Evolutionary conservation across 23 tunicate genomes (phyloP), one percentile per base, ranked within the genome.

Genomic region (Ascidia mentula): DNA sequence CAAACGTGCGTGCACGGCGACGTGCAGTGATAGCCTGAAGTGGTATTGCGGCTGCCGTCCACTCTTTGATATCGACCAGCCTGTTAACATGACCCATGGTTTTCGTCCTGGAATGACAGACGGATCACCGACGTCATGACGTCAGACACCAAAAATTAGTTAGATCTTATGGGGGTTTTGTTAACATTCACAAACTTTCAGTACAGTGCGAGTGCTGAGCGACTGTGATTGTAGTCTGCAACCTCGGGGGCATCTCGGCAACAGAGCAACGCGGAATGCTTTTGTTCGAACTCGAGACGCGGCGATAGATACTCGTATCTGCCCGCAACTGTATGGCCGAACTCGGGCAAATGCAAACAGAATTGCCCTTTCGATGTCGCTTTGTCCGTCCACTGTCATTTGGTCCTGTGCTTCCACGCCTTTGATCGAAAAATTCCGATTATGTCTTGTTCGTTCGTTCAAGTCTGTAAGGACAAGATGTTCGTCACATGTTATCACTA

Each of bases 181-280:
- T n/a, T n/a, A n/a, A n/a, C n/a, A n/a, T n/a, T n/a, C n/a, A n/a
- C n/a, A n/a, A n/a, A n/a, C n/a, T n/a, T n/a, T n/a, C n/a, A n/a
- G n/a, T n/a, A n/a, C n/a, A n/a, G n/a, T n/a, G 28, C 65, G 28
- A 6, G 13, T 28, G 65, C 65, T 5, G 65, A 53, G 22, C 28
- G 28, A 28, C 13, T 53, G 65, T 53, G 65, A 53, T 53, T 53
- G 65, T 53, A 20, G 65, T 53, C 65, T 53, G 65, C 65, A 53
- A 28, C 65, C 65, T 9, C 28, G 65, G 24, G 65, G 65, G 65
- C 65, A 20, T n/a, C n/a, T 53, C 65, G 65, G 7, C 65, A 28
- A 53, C 22, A 26, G 65, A 28, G 28, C 65, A 28, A 53, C 65
- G 12, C 22, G 65, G 65, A 53, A 53, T 53, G 7, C 65, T 28